Conservation (phyloP, 2,797 vertebrate genomes). For the Eupleurogrammus muticus region DNA sequence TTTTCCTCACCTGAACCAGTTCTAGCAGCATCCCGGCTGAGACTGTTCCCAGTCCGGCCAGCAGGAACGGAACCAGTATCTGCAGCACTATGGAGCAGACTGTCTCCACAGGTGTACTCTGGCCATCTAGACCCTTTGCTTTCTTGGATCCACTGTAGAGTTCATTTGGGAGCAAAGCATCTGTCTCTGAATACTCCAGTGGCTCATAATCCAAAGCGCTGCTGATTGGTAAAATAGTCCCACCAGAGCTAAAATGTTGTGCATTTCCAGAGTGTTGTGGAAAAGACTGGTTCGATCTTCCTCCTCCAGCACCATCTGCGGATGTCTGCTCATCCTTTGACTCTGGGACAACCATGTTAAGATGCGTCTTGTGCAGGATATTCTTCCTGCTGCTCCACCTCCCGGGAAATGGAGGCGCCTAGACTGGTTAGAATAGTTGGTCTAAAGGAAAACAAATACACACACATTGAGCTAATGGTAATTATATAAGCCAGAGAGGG, state of each 20-base stretch:
- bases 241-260: constrained; percentile 18
- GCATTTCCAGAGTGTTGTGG: constrained; percentile 20
- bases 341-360: constrained; percentile 86
- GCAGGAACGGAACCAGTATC: constrained; percentile 92
- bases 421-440: constrained; percentile 8
- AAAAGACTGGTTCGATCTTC: constrained; percentile 24
- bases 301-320: constrained; percentile 72
- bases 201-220: constrained; percentile 21
- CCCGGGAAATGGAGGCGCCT: constrained; percentile 67
- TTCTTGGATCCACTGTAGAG: constrained; percentile 37
- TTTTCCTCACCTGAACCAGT: constrained; percentile 89
- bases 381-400: constrained; percentile 74
- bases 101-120: constrained; percentile 84
- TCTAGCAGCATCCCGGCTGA: constrained; percentile 94
- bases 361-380: constrained; percentile 68
- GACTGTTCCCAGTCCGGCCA: constrained; percentile 94
- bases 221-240: constrained; percentile 25
- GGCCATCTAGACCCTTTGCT: constrained; percentile 28
- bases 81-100: constrained; percentile 90
- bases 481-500: background rate
- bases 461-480: background rate
- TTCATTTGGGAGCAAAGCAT: constrained; percentile 85
- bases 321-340: constrained; percentile 83
- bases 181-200: constrained; percentile 83
- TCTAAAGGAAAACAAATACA: constrained; percentile 4